phyloP scores from a whole-genome alignment of 2,113 vertebrate genomes.

The Condylura cristata region DNA sequence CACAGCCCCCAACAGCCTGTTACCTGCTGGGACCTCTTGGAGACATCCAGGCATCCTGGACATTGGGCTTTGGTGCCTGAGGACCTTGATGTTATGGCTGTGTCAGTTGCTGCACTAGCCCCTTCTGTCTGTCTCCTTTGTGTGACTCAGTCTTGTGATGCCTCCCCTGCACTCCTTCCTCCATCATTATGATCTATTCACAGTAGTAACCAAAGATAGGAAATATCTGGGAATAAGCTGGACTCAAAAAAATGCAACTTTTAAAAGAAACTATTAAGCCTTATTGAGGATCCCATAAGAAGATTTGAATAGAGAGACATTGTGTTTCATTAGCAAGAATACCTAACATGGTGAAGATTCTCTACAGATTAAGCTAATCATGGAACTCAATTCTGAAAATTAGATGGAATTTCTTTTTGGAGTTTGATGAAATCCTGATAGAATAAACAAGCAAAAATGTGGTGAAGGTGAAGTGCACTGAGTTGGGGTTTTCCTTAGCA shows the following conservation, averaged over 20 bases:
- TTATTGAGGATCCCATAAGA: background rate
- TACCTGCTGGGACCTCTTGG: too few relatives aligned
- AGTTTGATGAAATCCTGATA: constrained; percentile 62
- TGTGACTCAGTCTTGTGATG: too few relatives aligned
- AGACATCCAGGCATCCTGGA: too few relatives aligned
- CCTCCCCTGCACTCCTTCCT: too few relatives aligned
- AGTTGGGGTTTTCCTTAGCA: constrained; percentile 54
- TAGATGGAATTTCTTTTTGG: background rate
- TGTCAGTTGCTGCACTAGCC: too few relatives aligned
- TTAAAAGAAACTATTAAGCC: background rate
- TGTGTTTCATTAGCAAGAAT: background rate
- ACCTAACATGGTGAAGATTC: background rate
- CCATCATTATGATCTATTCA: background rate
- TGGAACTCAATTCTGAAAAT: background rate
- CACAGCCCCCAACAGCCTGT: too few relatives aligned
- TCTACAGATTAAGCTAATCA: constrained; percentile 13
- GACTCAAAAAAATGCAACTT: background rate
- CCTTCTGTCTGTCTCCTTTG: too few relatives aligned
- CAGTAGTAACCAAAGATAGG: background rate
- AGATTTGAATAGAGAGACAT: background rate
- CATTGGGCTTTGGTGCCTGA: too few relatives aligned
- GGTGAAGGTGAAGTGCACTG: constrained; percentile 41
- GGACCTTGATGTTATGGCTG: too few relatives aligned
- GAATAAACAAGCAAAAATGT: constrained; percentile 23
- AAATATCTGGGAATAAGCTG: background rate